Evolutionary conservation across 1,140 invertebrate species (phyloP).

Genomic region (Planococcus citri): DNA sequence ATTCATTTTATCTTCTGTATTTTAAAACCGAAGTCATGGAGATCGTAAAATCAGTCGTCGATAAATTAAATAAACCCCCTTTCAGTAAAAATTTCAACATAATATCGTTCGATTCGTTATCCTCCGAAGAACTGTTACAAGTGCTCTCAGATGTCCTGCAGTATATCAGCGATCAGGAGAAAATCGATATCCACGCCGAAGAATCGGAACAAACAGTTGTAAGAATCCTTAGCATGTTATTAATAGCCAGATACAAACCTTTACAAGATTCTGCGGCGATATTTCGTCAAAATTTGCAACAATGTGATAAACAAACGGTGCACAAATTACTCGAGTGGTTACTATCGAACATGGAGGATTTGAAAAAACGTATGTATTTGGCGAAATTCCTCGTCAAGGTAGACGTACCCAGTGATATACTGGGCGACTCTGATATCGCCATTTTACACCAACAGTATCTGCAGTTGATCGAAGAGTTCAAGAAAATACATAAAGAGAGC

Average conservation of each 20-base stretch:
- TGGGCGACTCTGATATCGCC: constrained; percentile 59
- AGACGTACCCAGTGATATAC: constrained; percentile 67
- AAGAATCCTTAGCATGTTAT: neutral
- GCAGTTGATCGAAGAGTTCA: constrained; percentile 71
- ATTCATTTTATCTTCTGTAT: too few species aligned
- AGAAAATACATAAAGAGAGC: constrained; percentile 60
- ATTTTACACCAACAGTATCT: constrained; percentile 46
- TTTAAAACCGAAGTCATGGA: too few species aligned
- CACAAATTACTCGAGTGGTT: constrained; percentile 71
- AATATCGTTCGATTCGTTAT: constrained; percentile 72
- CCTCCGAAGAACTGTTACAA: constrained; percentile 59
- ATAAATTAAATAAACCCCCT: constrained; percentile 56
- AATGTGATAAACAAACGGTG: constrained; percentile 58
- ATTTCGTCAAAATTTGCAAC: constrained; percentile 56
- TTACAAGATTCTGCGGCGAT: neutral
- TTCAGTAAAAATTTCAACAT: constrained; percentile 67
- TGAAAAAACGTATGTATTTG: constrained; percentile 69
- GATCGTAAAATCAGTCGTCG: constrained; percentile 59
- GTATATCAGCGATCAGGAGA: constrained; percentile 12
- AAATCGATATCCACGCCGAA: constrained; percentile 21
- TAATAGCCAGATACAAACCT: neutral
- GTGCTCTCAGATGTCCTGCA: constrained; percentile 37
- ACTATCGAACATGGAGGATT: constrained; percentile 51
- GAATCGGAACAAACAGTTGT: constrained; percentile 8
- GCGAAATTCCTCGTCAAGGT: constrained; percentile 60